Base-by-base conservation (phyloP, 2,888 invertebrate genomes). In the Plebejus argus region DNA sequence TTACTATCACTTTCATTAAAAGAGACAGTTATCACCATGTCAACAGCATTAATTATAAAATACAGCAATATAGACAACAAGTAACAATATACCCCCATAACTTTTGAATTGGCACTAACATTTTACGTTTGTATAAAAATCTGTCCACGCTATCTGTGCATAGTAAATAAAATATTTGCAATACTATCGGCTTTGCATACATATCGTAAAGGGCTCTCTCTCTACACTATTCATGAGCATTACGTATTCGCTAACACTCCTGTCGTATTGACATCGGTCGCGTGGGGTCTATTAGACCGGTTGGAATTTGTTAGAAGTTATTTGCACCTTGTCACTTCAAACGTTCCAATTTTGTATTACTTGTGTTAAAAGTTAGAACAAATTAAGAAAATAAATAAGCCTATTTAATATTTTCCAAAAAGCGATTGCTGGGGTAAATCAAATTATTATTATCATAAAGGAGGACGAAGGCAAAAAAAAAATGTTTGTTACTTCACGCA, bases 181-280 rank as follows among this genome's bases (percentile, higher is more conserved):
- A 66, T 28, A 66, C 4, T 23, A 66, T 66, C 1, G 23, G 23
- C 61, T 66, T 66, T 66, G 61, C 28, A 66, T 70, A 70, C n/a
- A 70, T 70, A 70, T n/a, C 70, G 70, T 35, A 35, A 35, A 18
- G 35, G 35, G 33, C 35, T 35, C 18, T 35, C 35, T 35, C 18
- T 35, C n/a, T 20, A 35, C 35, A 35, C 71, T 72, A 72, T 72
- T 72, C 45, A 72, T 72, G 71, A 45, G 71, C 20, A 39, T 72
- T 72, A 20, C 39, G 45, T 72, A 72, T 72, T 39, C 71, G 39
- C 20, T 72, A 39, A 39, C 71, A 72, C 71, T 72, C 71, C 23
- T 72, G 20, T 39, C 5, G 39, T 71, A 71, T 39, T 71, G 70
- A 71, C 39, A 20, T 12, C 23, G 23, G 61, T 66, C 61, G 23